Conservation (phyloP, 2,888 invertebrate species). For the Acronicta leporina region DNA sequence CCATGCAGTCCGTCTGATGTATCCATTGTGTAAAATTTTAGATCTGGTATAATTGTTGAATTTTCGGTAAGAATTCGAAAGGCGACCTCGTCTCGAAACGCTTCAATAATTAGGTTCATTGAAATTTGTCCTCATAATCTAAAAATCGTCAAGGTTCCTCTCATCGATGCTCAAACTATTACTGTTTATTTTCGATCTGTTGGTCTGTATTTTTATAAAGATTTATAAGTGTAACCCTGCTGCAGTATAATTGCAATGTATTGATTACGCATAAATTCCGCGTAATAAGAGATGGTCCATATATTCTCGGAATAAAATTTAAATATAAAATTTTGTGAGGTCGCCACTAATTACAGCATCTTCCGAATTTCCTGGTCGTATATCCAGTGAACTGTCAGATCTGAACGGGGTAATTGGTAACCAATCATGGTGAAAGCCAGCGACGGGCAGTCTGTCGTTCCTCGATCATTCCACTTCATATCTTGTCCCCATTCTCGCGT, state of each 20-base stretch:
- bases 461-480: slow-evolving; percentile 63
- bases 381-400: slow-evolving; percentile 60
- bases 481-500: slow-evolving; percentile 59
- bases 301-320: slow-evolving; percentile 41
- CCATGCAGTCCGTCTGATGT: slow-evolving; percentile 55
- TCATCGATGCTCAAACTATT: slow-evolving; percentile 3
- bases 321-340: slow-evolving; percentile 37
- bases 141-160: slow-evolving; percentile 32
- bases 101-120: slow-evolving; percentile 43
- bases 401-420: slow-evolving; percentile 72
- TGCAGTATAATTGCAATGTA: slow-evolving; percentile 15
- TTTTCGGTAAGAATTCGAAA: slow-evolving; percentile 50
- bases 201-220: background rate
- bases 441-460: slow-evolving; percentile 59
- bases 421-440: slow-evolving; percentile 79
- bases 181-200: slow-evolving; percentile 5
- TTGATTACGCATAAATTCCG: slow-evolving; percentile 34
- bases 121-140: slow-evolving; percentile 47
- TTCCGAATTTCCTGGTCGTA: slow-evolving; percentile 58
- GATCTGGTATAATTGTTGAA: slow-evolving; percentile 51
- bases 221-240: slow-evolving; percentile 11
- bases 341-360: slow-evolving; percentile 53
- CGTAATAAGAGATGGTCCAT: slow-evolving; percentile 31
- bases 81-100: slow-evolving; percentile 49
- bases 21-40: slow-evolving; percentile 50